These are phyloP conservation scores for Cerastis rubricosa DNA, from an alignment of 2,888 invertebrate genomes.

Conservation along the genomic window DNA sequence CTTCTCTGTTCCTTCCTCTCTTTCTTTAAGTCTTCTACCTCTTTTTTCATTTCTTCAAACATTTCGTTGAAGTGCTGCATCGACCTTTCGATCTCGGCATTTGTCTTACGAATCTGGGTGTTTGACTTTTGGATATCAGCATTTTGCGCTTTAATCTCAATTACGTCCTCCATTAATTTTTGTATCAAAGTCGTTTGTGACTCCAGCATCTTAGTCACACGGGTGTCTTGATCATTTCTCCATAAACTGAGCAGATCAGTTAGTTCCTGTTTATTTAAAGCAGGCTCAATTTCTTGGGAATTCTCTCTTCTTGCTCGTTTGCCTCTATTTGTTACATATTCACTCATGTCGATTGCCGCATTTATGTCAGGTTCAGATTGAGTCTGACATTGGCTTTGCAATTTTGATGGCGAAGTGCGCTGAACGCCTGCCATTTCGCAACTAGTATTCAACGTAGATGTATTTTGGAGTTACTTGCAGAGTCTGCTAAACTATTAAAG, in stretches of 20 bases:
- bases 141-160: constrained; percentile 17
- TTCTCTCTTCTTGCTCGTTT: constrained; percentile 12
- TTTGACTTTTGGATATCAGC: constrained; percentile 12
- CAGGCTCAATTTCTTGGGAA: constrained; percentile 1
- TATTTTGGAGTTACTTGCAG: not conserved
- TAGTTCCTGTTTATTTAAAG: constrained; percentile 8
- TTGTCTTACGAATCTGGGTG: constrained; percentile 17
- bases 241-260: not conserved
- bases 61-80: constrained; percentile 17
- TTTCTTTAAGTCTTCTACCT: too few relatives aligned
- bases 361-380: constrained; percentile 14
- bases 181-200: constrained; percentile 10
- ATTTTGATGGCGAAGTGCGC: constrained; percentile 7
- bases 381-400: not conserved
- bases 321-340: constrained; percentile 15
- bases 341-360: constrained; percentile 15
- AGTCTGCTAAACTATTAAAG: not conserved
- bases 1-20: too few relatives aligned
- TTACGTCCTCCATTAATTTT: constrained; percentile 11
- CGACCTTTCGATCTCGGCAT: constrained; percentile 9
- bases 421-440: constrained; percentile 4
- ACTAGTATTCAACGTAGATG: not conserved
- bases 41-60: not conserved
- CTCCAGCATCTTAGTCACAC: constrained; percentile 1
- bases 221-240: not conserved